phyloP scores from a whole-genome alignment of 92 coral and sea anemone genomes.

The Blastomussa wellsi region DNA sequence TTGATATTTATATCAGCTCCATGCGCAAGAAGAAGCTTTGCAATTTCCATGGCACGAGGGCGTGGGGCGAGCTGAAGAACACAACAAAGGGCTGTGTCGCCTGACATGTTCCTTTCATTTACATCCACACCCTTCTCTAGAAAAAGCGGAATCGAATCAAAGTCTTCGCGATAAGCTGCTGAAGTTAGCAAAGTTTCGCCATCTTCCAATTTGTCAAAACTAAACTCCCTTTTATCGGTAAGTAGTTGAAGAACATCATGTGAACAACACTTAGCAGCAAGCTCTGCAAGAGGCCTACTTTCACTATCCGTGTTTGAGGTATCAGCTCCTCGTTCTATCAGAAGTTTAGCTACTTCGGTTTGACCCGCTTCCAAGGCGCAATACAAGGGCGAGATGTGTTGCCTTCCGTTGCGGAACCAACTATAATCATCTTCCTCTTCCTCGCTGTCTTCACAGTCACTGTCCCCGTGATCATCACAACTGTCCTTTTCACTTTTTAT shows the following conservation, averaged over 20 bases:
- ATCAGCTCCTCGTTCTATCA: constrained; percentile 32
- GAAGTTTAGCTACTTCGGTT: background rate
- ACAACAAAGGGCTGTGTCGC: background rate
- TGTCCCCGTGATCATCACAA: background rate
- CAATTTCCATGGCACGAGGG: background rate
- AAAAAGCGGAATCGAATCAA: background rate
- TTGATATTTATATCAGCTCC: constrained; percentile 10
- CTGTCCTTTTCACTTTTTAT: background rate
- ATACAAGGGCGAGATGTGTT: background rate
- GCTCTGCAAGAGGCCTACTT: background rate
- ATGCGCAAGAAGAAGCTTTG: background rate
- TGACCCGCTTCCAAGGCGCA: constrained; percentile 8
- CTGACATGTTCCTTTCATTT: background rate
- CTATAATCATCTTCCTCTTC: background rate
- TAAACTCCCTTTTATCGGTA: background rate
- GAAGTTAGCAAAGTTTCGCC: background rate
- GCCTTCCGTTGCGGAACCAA: background rate
- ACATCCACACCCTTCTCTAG: constrained; percentile 24
- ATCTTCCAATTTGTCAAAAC: background rate
- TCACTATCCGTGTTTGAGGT: background rate
- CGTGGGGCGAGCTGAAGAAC: background rate
- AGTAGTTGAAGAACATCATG: constrained; percentile 4
- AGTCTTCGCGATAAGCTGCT: background rate
- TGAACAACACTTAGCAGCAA: constrained; percentile 13
- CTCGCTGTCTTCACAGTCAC: background rate